These are phyloP conservation scores for Galago senegalensis DNA, from an alignment of 2,797 vertebrate genomes.

Conservation along the genomic window DNA sequence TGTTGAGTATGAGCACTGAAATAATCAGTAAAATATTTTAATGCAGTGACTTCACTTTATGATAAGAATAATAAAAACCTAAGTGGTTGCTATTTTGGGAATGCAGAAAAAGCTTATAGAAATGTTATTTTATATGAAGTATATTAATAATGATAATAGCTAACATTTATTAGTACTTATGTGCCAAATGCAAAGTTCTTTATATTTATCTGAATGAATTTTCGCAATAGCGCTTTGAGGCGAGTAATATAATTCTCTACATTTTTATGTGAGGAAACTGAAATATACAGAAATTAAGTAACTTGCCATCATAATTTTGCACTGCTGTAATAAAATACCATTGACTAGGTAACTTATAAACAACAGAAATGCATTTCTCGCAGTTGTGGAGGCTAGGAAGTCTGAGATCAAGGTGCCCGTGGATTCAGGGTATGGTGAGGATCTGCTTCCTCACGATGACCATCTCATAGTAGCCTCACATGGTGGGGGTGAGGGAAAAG, in stretches of 20 bases:
- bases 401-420: neutral
- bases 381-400: neutral
- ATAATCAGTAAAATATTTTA: conserved; percentile 61
- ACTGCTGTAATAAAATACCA: neutral
- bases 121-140: conserved; percentile 39
- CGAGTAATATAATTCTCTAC: conserved; percentile 10
- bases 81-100: neutral
- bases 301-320: neutral
- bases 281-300: conserved; percentile 34
- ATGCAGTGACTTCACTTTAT: neutral
- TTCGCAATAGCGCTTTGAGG: neutral
- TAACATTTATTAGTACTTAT: conserved; percentile 48
- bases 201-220: conserved; percentile 49
- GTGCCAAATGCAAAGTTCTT: conserved; percentile 23
- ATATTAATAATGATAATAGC: conserved; percentile 29
- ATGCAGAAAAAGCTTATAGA: conserved; percentile 44
- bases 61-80: conserved; percentile 47
- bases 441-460: neutral
- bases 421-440: neutral
- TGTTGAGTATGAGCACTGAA: neutral
- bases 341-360: neutral
- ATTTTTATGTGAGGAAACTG: conserved; percentile 60
- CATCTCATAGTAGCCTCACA: neutral
- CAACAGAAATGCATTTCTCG: neutral
- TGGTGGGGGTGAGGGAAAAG: neutral